phyloP scores from a whole-genome alignment of 1,140 invertebrate genomes.

The Ylistrum balloti region DNA sequence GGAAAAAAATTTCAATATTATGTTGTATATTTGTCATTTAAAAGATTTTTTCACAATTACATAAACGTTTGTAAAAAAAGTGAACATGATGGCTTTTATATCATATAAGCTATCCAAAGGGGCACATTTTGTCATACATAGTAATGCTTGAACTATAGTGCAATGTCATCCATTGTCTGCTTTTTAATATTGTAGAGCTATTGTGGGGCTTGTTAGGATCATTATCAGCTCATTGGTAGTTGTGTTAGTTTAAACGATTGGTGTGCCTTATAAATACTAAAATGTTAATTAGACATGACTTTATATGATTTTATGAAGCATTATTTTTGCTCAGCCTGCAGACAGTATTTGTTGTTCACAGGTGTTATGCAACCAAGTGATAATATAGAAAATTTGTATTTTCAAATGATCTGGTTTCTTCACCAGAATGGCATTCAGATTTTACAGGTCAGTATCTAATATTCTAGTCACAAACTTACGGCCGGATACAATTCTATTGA shows the following conservation, averaged over 20 bases:
- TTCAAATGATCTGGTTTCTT: not conserved
- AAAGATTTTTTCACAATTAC: not conserved
- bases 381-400: not conserved
- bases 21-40: not conserved
- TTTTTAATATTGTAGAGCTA: too few relatives aligned
- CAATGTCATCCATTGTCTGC: too few relatives aligned
- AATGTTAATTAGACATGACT: not conserved
- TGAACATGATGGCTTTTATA: too few relatives aligned
- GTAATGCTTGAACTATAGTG: too few relatives aligned
- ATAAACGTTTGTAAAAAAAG: too few relatives aligned
- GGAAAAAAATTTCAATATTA: not conserved
- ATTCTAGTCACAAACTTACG: not conserved
- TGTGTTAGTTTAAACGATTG: too few relatives aligned
- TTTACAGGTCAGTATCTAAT: not conserved
- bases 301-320: not conserved
- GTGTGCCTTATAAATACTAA: too few relatives aligned
- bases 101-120: too few relatives aligned
- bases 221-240: too few relatives aligned
- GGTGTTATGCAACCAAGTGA: not conserved
- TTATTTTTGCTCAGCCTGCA: not conserved
- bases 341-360: not conserved
- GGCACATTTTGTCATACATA: too few relatives aligned
- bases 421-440: not conserved
- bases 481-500: not conserved
- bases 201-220: too few relatives aligned